Percentiles rank a stretch among this genome's conserved stretches.
Evolutionary conservation across 2,113 vertebrate species (phyloP).

Genomic region (Pterocles gutturalis): DNA sequence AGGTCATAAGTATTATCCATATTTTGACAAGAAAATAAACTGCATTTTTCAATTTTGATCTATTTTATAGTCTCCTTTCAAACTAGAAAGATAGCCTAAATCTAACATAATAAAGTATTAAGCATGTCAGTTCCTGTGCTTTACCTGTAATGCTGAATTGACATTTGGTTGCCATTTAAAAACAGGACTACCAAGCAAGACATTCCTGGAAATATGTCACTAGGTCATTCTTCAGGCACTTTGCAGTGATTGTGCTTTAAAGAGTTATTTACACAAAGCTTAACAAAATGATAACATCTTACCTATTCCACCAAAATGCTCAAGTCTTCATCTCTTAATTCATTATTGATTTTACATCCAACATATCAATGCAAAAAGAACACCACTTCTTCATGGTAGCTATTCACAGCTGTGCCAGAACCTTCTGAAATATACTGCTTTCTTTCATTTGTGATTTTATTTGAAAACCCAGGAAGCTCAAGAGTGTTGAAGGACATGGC

Average conservation of each 20-base stretch:
- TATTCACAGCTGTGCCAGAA: neutral
- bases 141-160: neutral
- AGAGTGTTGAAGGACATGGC: neutral
- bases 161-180: neutral
- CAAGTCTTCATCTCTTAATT: neutral
- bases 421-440: neutral
- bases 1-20: neutral
- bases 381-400: neutral
- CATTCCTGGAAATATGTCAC: neutral
- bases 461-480: neutral
- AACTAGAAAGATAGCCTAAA: neutral
- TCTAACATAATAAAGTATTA: neutral
- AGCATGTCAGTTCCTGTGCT: neutral
- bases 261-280: neutral
- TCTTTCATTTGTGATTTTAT: neutral
- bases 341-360: neutral
- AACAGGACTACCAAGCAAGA: neutral
- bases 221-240: neutral
- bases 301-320: neutral
- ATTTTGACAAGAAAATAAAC: slow-evolving; percentile 2
- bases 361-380: neutral
- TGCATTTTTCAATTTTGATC: neutral
- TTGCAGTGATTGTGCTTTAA: neutral
- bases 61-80: neutral
- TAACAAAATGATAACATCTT: neutral